These are phyloP conservation scores for Drosophila ficusphila DNA, from an alignment of 1,140 invertebrate species.

Conservation along the genomic window DNA sequence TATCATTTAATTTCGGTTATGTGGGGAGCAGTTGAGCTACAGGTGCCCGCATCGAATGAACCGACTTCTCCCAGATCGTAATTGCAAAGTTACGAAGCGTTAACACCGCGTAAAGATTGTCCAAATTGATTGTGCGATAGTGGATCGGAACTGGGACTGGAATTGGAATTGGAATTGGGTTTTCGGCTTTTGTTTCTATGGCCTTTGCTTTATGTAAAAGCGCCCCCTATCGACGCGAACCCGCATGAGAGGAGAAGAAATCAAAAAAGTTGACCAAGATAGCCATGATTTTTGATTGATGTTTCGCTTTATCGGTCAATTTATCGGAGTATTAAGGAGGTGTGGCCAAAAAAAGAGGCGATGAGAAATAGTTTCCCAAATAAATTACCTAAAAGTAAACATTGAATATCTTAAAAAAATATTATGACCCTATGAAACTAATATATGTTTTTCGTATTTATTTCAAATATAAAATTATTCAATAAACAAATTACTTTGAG, in stretches of 20 bases:
- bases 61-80: slow-evolving; percentile 19
- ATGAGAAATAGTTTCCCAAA: too few relatives aligned
- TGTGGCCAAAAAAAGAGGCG: too few relatives aligned
- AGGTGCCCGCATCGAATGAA: slow-evolving; percentile 22
- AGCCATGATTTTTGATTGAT: slow-evolving; percentile 42
- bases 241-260: slow-evolving; percentile 1
- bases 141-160: slow-evolving; percentile 24
- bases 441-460: too few relatives aligned
- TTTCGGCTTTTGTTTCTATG: neutral
- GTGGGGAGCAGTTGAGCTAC: slow-evolving; percentile 37
- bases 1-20: slow-evolving; percentile 70
- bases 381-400: too few relatives aligned
- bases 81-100: slow-evolving; percentile 72
- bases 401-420: too few relatives aligned
- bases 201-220: slow-evolving; percentile 3
- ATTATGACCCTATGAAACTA: too few relatives aligned
- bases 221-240: neutral
- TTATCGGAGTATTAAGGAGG: slow-evolving; percentile 21
- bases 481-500: too few relatives aligned
- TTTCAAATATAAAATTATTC: neutral
- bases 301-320: slow-evolving; percentile 34
- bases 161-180: neutral
- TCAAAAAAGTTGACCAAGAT: slow-evolving; percentile 22
- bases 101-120: slow-evolving; percentile 74
- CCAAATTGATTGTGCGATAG: slow-evolving; percentile 47